Evolutionary conservation across 1,140 invertebrate species (phyloP), one percentile per base, ranked within the genome.

Genomic region (Trichomalopsis sarcophagae): DNA sequence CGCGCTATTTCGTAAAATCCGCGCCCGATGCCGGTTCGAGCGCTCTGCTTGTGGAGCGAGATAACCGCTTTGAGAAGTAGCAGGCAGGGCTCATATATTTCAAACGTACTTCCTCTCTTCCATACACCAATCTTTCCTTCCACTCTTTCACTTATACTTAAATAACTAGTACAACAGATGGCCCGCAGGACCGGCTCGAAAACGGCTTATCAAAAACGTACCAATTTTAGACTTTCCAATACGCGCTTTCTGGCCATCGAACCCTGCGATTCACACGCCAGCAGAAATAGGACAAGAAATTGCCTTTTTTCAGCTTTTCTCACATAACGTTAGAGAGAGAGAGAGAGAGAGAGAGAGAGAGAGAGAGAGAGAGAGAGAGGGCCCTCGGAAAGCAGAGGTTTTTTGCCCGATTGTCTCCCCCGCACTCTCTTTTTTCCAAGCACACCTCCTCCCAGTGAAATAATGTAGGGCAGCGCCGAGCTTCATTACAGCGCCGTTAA

Each of bases 151-250:
- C 88, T 89, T 87, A 88, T 89, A 91, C 90, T 88, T 86, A 87
- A 90, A 88, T 85, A 89, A 88, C 81, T 75, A 17, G 81, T 80
- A 86, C 82, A 89, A 86, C 92, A 93, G 91, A 93, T 93, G 92
- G 92, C 92, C 91, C 87, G 82, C 88, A n/a, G 30, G 78, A 88
- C 86, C 83, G 88, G 85, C 55, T 80, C 87, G 81, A 89, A 75
- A 87, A 86, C 81, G 76, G 82, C 91, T 93, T 92, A 91, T 90
- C 89, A 87, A 86, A 79, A 68, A 76, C 81, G 87, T 88, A 90
- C 91, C 91, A 92, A 92, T 92, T 92, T 92, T 93, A 92, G 91
- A 92, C 92, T 92, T 92, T 90, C 87, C 87, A 91, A 91, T 91
- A 90, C 84, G 84, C 84, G 89, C 88, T 89, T 90, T 88, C 87